Evolutionary conservation across 2,113 vertebrate genomes (phyloP).

Genomic region (Urocolius indicus): DNA sequence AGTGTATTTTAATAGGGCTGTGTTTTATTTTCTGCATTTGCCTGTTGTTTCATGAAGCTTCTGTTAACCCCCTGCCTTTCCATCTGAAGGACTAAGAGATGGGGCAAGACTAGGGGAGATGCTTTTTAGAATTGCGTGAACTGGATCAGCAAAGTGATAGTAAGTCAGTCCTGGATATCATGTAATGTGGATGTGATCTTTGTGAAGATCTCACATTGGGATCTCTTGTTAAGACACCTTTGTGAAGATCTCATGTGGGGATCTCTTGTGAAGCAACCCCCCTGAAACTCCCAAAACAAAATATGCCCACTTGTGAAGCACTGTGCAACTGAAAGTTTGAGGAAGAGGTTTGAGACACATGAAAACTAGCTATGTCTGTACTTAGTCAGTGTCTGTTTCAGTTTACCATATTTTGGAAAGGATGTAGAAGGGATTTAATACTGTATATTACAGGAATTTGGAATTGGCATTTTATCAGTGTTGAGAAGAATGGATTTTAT

Average conservation of each 20-base stretch:
- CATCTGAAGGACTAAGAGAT: background rate
- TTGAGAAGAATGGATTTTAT: background rate
- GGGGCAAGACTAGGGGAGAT: background rate
- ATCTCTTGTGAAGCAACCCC: background rate
- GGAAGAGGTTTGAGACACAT: accelerated
- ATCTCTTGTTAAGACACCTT: background rate
- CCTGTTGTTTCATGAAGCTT: background rate
- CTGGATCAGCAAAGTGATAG: background rate
- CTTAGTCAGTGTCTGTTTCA: background rate
- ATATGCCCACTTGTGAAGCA: background rate
- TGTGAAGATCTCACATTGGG: no score
- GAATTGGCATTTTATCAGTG: background rate
- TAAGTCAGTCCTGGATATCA: background rate
- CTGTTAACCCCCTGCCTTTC: background rate
- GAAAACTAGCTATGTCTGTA: background rate
- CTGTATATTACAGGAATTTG: background rate
- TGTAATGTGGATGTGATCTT: background rate
- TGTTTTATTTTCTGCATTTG: background rate
- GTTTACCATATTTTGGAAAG: background rate
- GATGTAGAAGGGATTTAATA: background rate
- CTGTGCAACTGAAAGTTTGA: background rate
- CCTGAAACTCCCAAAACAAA: background rate
- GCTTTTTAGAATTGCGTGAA: background rate
- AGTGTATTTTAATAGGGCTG: background rate
- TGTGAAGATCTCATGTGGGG: no score